These are phyloP conservation scores for Mercenaria mercenaria DNA, from an alignment of 1,140 invertebrate genomes.

Conservation along the genomic window DNA sequence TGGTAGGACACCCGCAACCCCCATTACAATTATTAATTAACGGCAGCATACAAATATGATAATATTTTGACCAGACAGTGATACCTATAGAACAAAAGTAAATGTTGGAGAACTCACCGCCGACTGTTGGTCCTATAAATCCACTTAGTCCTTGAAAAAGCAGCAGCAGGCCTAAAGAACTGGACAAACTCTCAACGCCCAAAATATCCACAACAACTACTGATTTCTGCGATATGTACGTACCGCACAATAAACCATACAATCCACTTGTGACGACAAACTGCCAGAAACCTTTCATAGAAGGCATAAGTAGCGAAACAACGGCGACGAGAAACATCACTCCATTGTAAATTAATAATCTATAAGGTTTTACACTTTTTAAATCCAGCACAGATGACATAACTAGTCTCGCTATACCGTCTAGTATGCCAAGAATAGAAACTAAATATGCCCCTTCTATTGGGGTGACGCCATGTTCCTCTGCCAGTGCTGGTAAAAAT, in stretches of 20 bases:
- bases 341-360: conserved; percentile 72
- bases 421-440: conserved; percentile 73
- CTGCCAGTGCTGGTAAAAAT: conserved; percentile 77
- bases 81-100: no score
- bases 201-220: conserved; percentile 96
- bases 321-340: conserved; percentile 72
- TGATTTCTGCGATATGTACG: conserved; percentile 94
- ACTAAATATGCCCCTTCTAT: conserved; percentile 70
- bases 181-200: conserved; percentile 95
- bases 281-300: conserved; percentile 62
- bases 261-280: conserved; percentile 70
- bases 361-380: conserved; percentile 65
- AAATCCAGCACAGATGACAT: conserved; percentile 74
- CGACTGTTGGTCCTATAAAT: conserved; percentile 93
- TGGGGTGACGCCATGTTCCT: conserved; percentile 70
- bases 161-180: conserved; percentile 97
- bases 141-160: conserved; percentile 97
- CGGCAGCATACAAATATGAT: no score
- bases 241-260: conserved; percentile 72
- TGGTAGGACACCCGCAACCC: no score
- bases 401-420: conserved; percentile 70
- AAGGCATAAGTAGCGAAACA: conserved; percentile 69
- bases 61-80: no score
- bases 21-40: no score
- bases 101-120: conserved; percentile 88